Evolutionary conservation across 2,113 vertebrate genomes (phyloP).

Genomic region (Poeciliopsis prolifica): DNA sequence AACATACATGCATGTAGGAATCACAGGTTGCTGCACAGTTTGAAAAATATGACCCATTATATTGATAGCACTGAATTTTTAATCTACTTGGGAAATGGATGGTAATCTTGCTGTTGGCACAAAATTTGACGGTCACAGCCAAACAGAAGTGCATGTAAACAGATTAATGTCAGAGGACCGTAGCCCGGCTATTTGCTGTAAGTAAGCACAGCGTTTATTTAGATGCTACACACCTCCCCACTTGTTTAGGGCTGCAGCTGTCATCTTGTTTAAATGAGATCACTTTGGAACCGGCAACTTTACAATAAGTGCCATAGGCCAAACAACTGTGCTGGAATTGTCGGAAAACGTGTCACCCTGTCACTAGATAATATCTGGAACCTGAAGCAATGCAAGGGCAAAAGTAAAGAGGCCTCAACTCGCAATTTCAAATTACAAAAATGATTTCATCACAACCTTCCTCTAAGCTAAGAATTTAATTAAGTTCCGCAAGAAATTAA

Average conservation of each 20-base stretch:
- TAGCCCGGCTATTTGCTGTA: conserved; percentile 6
- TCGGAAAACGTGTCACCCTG: conserved; percentile 24
- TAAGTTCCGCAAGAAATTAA: conserved; percentile 13
- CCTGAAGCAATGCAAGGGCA: conserved; percentile 18
- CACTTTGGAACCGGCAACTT: conserved; percentile 15
- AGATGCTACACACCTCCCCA: not conserved
- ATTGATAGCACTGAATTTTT: not conserved
- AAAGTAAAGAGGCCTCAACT: not conserved
- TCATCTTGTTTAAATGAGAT: conserved; percentile 29
- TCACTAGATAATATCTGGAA: conserved; percentile 35
- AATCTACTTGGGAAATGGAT: not conserved
- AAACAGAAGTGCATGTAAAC: conserved; percentile 1
- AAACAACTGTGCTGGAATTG: conserved; percentile 17
- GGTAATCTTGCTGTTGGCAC: not conserved
- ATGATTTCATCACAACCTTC: conserved; percentile 20
- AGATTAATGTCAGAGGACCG: conserved; percentile 1
- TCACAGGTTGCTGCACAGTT: not conserved
- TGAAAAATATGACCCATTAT: not conserved
- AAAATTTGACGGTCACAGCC: conserved; percentile 6
- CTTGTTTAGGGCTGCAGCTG: conserved; percentile 8
- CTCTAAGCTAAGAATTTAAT: conserved; percentile 31
- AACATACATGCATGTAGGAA: not conserved
- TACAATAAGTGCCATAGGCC: conserved; percentile 4
- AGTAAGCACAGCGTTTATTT: conserved; percentile 12
- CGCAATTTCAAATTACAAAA: conserved; percentile 8